These are phyloP conservation scores for Ceratotherium simum DNA, from an alignment of 2,113 vertebrate genomes.

Conservation along the genomic window DNA sequence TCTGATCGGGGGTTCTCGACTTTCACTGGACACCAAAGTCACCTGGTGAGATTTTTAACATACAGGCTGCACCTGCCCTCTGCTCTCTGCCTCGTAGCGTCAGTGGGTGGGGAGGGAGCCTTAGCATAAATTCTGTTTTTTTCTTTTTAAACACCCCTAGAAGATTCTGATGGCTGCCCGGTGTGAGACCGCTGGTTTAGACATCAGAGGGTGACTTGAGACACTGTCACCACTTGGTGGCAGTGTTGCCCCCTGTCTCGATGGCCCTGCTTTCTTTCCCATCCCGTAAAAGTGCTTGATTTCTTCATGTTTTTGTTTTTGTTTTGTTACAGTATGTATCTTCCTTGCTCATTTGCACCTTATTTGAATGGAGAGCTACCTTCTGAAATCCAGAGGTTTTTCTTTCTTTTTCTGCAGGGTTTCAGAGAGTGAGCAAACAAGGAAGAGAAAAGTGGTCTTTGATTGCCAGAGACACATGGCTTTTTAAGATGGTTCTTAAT, in stretches of 20 bases:
- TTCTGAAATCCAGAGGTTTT: not conserved
- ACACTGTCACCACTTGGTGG: slow-evolving; percentile 58
- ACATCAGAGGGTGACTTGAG: not conserved
- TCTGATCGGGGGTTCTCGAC: not conserved
- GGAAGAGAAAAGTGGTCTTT: not conserved
- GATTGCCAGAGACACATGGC: not conserved
- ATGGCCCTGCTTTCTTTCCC: not conserved
- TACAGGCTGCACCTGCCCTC: too few species aligned
- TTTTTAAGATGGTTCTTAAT: slow-evolving; percentile 33
- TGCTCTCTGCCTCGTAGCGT: not conserved
- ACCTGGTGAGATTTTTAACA: not conserved
- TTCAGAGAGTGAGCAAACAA: not conserved
- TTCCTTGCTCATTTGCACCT: not conserved
- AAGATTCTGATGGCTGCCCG: not conserved
- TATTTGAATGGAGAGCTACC: not conserved
- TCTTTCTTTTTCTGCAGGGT: not conserved
- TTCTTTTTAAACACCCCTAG: not conserved
- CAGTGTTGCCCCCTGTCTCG: slow-evolving; percentile 62
- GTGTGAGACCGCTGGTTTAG: not conserved
- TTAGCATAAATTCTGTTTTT: not conserved
- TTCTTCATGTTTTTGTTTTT: not conserved
- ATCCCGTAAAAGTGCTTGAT: not conserved
- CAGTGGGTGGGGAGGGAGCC: not conserved
- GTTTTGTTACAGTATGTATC: not conserved
- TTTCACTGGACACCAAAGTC: not conserved